phyloP scores from a whole-genome alignment of 2,797 vertebrate species.

The Anguilla pacifica region DNA sequence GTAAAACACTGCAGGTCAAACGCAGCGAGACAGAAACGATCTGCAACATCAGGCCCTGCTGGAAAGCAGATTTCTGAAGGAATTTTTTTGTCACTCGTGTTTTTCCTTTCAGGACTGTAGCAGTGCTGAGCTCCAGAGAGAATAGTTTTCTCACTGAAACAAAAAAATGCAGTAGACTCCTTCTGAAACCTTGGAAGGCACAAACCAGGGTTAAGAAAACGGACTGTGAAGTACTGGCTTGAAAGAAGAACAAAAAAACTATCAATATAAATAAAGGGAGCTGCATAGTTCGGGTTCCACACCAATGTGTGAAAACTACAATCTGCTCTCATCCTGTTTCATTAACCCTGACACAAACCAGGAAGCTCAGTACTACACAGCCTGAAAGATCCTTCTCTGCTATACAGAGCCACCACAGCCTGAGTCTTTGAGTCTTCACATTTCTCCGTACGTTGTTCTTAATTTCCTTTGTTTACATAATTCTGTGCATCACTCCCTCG shows the following conservation, averaged over 20 bases:
- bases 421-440: neutral
- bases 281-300: neutral
- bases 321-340: neutral
- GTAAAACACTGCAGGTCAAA: constrained; percentile 20
- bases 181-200: neutral
- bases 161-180: neutral
- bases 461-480: neutral
- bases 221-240: neutral
- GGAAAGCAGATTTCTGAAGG: neutral
- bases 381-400: neutral
- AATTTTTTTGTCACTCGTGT: neutral
- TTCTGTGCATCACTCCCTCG: neutral
- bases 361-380: neutral
- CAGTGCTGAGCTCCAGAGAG: neutral
- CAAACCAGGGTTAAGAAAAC: neutral
- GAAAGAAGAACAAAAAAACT: neutral
- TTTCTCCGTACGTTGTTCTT: neutral
- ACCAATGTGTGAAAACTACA: neutral
- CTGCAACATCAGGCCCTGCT: neutral
- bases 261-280: neutral
- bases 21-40: neutral
- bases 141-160: neutral
- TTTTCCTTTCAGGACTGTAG: neutral
- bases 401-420: neutral
- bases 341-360: neutral